phyloP scores from a whole-genome alignment of 2,113 vertebrate species.

The Globicephala melas region DNA sequence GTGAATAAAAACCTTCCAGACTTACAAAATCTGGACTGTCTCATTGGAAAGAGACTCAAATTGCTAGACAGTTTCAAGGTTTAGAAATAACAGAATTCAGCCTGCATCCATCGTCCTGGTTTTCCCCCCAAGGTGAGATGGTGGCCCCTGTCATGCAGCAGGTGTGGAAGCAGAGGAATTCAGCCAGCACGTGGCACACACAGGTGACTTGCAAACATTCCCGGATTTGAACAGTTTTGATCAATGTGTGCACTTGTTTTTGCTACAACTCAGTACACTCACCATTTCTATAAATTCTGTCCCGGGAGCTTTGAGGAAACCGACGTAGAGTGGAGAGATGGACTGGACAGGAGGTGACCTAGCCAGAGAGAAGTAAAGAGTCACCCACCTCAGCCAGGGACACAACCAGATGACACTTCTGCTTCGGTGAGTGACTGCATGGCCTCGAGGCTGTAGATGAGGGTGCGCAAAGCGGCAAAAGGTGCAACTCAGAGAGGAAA shows the following conservation, averaged over 20 bases:
- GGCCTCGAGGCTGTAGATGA: not conserved
- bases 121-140: fast-evolving
- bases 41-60: not conserved
- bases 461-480: no score
- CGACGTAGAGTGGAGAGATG: fast-evolving
- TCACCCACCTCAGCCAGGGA: not conserved
- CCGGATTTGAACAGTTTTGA: not conserved
- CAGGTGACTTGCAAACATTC: not conserved
- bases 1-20: not conserved
- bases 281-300: not conserved
- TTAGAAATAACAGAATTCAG: not conserved
- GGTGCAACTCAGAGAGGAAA: fast-evolving
- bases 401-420: not conserved
- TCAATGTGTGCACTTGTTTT: not conserved
- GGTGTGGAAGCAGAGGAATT: not conserved
- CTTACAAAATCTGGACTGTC: not conserved
- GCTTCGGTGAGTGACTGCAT: fast-evolving
- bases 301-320: not conserved
- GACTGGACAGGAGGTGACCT: not conserved
- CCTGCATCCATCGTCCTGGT: fast-evolving
- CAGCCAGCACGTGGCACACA: not conserved
- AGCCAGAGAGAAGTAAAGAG: not conserved
- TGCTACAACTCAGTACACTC: not conserved
- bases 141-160: not conserved
- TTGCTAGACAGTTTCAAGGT: not conserved